Evolutionary conservation across 2,888 invertebrate genomes (phyloP).

Genomic region (Volucella zonaria): DNA sequence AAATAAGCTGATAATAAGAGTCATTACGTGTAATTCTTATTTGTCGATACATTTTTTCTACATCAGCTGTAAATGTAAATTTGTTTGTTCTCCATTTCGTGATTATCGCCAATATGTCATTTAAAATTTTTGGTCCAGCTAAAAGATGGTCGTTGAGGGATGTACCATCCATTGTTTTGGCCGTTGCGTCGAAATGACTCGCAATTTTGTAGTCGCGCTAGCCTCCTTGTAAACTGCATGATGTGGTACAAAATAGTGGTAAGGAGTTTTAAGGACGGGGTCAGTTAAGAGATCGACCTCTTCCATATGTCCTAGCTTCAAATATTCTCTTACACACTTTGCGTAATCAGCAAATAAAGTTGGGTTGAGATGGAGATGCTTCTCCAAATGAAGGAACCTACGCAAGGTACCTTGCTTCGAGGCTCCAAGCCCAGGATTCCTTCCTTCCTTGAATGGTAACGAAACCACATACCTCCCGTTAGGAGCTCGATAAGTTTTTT

Average conservation of each 20-base stretch:
- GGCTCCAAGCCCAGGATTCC: no score
- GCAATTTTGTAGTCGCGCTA: no score
- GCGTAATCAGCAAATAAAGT: not conserved
- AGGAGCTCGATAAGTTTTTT: not conserved
- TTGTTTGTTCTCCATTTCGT: not conserved
- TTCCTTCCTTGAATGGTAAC: not conserved
- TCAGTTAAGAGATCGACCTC: not conserved
- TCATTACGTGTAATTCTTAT: constrained; percentile 1
- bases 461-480: not conserved
- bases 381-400: not conserved
- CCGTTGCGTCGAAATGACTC: not conserved
- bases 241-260: not conserved
- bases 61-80: not conserved
- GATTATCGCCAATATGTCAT: not conserved
- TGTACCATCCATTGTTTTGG: constrained; percentile 2
- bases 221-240: no score
- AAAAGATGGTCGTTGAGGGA: not conserved
- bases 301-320: not conserved
- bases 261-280: not conserved
- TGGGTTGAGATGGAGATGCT: not conserved
- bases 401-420: not conserved
- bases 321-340: not conserved
- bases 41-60: constrained; percentile 5
- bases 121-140: not conserved
- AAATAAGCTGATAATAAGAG: constrained; percentile 1